These are phyloP conservation scores for Agrochola circellaris DNA, from an alignment of 2,888 invertebrate species.

Conservation along the genomic window DNA sequence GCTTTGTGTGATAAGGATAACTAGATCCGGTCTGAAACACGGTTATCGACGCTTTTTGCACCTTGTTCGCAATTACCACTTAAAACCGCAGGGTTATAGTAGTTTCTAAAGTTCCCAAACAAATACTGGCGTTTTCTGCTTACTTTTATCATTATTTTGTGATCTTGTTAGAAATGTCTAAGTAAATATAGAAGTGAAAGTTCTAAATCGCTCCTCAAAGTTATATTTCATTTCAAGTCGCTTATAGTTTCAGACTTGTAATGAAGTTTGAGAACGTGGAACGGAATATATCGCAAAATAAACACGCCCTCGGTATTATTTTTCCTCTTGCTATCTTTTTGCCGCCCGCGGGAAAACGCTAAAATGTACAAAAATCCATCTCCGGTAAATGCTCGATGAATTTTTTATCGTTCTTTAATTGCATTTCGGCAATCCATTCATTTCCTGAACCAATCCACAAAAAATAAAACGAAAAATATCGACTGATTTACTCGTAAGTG, in stretches of 20 bases:
- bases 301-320: neutral
- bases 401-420: conserved; percentile 29
- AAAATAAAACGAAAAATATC: conserved; percentile 17
- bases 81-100: conserved; percentile 8
- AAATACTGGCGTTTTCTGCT: conserved; percentile 12
- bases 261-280: conserved; percentile 45
- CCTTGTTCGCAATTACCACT: conserved; percentile 23
- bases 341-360: conserved; percentile 5
- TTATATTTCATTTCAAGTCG: conserved; percentile 44
- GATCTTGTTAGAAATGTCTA: conserved; percentile 3
- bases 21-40: conserved; percentile 24
- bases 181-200: conserved; percentile 4
- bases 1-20: conserved; percentile 27
- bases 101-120: conserved; percentile 11
- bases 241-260: conserved; percentile 51
- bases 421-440: conserved; percentile 26
- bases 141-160: conserved; percentile 13
- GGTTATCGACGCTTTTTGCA: conserved; percentile 29
- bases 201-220: conserved; percentile 30
- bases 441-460: conserved; percentile 1
- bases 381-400: conserved; percentile 6
- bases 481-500: neutral
- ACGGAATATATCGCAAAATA: conserved; percentile 30
- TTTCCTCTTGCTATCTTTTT: neutral
- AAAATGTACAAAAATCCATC: conserved; percentile 34